Conservation (phyloP, 2,888 invertebrate genomes). For the Cremastinae sp. region DNA sequence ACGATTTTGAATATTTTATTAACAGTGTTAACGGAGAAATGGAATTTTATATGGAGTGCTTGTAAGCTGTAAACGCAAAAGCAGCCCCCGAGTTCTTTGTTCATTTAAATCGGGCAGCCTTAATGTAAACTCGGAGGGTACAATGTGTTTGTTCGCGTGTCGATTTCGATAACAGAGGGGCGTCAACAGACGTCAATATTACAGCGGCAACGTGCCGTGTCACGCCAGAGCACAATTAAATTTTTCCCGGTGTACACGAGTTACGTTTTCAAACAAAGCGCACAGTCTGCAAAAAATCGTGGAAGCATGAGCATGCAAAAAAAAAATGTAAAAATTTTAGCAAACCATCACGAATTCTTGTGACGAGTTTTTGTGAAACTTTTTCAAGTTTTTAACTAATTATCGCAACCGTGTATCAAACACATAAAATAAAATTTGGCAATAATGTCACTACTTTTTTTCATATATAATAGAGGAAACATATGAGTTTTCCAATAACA, state of each 20-base stretch:
- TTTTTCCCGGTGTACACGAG: constrained; percentile 7
- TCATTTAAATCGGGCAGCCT: constrained; percentile 8
- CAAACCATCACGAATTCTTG: background rate
- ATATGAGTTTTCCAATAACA: no score
- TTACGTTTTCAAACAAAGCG: constrained; percentile 16
- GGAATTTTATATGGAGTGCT: background rate
- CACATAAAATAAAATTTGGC: background rate
- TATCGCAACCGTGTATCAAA: no score
- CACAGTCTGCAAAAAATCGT: background rate
- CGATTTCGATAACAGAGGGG: constrained; percentile 47
- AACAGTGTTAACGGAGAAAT: no score
- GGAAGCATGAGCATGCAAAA: background rate
- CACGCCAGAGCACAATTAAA: constrained; percentile 25
- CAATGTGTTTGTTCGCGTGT: constrained; percentile 38
- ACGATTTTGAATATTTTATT: no score
- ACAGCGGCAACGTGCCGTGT: constrained; percentile 26
- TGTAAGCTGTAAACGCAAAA: background rate
- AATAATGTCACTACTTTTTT: no score
- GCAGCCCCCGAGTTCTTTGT: background rate
- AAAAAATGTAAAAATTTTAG: background rate
- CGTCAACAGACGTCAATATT: constrained; percentile 42
- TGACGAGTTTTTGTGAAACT: background rate
- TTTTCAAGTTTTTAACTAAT: background rate
- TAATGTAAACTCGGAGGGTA: constrained; percentile 11
- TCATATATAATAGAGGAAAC: no score